phyloP scores from a whole-genome alignment of 2,113 vertebrate genomes.

The Promerops cafer region DNA sequence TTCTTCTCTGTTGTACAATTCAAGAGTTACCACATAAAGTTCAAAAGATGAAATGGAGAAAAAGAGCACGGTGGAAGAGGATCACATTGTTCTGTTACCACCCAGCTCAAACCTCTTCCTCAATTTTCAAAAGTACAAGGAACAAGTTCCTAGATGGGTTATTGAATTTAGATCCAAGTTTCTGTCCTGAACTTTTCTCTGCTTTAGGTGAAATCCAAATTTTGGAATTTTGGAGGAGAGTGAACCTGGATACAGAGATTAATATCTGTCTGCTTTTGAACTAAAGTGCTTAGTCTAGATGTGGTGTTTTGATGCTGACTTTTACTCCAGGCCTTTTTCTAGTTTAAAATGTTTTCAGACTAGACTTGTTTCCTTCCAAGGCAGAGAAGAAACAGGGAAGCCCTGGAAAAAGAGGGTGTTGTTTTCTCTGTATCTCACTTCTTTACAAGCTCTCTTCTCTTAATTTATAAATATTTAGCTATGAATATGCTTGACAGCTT shows the following conservation, averaged over 20 bases:
- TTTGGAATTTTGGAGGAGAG: neutral
- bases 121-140: neutral
- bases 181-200: neutral
- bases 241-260: neutral
- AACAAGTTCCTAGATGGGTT: neutral
- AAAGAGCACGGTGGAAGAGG: neutral
- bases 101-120: neutral
- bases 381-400: neutral
- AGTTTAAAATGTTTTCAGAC: neutral
- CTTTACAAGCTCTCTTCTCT: neutral
- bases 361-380: neutral
- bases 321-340: neutral
- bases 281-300: neutral
- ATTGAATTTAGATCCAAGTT: neutral
- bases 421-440: neutral
- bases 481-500: neutral
- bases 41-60: neutral
- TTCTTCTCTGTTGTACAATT: neutral
- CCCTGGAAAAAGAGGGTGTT: neutral
- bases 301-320: neutral
- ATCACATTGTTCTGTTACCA: neutral
- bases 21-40: neutral
- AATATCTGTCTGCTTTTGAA: neutral
- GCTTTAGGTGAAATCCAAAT: neutral
- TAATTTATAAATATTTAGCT: neutral